These are phyloP conservation scores for Clivina fossor DNA, from an alignment of 2,888 invertebrate species.

Conservation along the genomic window DNA sequence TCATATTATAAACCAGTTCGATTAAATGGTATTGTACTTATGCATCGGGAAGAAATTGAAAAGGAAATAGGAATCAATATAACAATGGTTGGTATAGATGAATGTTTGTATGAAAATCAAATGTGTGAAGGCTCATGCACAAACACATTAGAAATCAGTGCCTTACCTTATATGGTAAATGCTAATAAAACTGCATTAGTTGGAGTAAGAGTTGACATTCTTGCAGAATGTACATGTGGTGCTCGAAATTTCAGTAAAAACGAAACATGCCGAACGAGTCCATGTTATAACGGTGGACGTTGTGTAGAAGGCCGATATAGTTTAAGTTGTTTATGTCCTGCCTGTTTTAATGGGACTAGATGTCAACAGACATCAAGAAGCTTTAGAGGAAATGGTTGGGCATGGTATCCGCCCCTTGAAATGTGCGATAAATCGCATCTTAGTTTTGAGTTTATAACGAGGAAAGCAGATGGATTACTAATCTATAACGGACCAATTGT, in stretches of 20 bases:
- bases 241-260: slow-evolving; percentile 90
- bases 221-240: slow-evolving; percentile 91
- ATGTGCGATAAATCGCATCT: slow-evolving; percentile 96
- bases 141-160: slow-evolving; percentile 86
- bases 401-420: slow-evolving; percentile 96
- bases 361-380: slow-evolving; percentile 96
- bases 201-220: slow-evolving; percentile 90
- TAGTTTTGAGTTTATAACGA: slow-evolving; percentile 93
- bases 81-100: slow-evolving; percentile 97
- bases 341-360: slow-evolving; percentile 91
- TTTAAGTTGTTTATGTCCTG: slow-evolving; percentile 85
- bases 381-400: slow-evolving; percentile 95
- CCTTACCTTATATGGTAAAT: slow-evolving; percentile 92
- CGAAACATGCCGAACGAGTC: slow-evolving; percentile 84
- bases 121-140: slow-evolving; percentile 97
- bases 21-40: slow-evolving; percentile 90
- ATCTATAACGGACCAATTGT: slow-evolving; percentile 97
- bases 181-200: slow-evolving; percentile 96
- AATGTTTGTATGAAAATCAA: slow-evolving; percentile 91
- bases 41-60: slow-evolving; percentile 93
- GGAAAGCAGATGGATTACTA: slow-evolving; percentile 86
- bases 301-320: slow-evolving; percentile 92
- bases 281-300: slow-evolving; percentile 94
- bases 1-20: slow-evolving; percentile 94
- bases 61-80: slow-evolving; percentile 93